A percentile compares a stretch with the other conserved stretches of the same genome.
Evolutionary conservation across 2,888 invertebrate species (phyloP).

Genomic region (Yponomeuta plumbellus): DNA sequence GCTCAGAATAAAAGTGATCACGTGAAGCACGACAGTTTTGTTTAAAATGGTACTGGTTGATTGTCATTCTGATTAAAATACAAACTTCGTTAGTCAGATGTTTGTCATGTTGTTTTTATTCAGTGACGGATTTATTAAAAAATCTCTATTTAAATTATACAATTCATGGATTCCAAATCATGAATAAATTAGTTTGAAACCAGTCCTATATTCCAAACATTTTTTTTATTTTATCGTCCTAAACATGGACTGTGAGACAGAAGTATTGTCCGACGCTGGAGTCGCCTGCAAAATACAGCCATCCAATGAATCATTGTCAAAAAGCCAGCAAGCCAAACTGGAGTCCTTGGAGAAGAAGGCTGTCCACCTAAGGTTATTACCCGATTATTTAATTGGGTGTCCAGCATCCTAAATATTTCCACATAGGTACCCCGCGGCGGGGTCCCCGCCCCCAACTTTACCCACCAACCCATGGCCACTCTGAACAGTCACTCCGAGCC

Average conservation of each 20-base stretch:
- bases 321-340: constrained; percentile 58
- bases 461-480: no score
- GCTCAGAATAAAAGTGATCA: not conserved
- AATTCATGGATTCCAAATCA: not conserved
- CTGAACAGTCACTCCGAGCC: no score
- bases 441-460: no score
- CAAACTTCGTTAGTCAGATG: not conserved
- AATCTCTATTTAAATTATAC: not conserved
- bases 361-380: constrained; percentile 56
- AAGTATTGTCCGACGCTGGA: constrained; percentile 8
- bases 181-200: not conserved
- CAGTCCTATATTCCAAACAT: not conserved
- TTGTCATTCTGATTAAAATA: not conserved
- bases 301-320: constrained; percentile 47
- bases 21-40: not conserved
- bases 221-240: not conserved
- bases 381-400: constrained; percentile 22
- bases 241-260: constrained; percentile 60
- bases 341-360: constrained; percentile 69
- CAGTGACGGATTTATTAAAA: not conserved
- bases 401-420: not conserved
- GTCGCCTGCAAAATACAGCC: not conserved
- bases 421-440: no score
- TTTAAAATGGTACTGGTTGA: not conserved
- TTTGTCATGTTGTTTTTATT: constrained; percentile 1